A percentile compares a stretch with the other conserved stretches of the same genome.
phyloP scores from a whole-genome alignment of 2,113 vertebrate species.

The Chiloscyllium plagiosum region DNA sequence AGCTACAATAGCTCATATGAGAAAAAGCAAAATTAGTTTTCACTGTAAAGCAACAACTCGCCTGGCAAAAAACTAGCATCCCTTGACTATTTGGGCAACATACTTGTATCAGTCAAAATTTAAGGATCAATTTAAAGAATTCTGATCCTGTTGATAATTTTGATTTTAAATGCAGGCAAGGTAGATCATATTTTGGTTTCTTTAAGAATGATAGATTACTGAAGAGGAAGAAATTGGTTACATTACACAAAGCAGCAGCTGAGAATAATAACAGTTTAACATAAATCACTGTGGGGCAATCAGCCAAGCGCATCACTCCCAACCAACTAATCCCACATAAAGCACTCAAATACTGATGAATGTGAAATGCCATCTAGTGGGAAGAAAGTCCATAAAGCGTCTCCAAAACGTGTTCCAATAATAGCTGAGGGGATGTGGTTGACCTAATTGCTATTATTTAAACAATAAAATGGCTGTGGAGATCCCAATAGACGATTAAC shows the following conservation, averaged over 20 bases:
- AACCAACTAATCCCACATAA: background rate
- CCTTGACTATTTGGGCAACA: background rate
- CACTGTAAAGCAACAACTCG: slow-evolving; percentile 87
- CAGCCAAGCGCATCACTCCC: background rate
- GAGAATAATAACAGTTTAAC: slow-evolving; percentile 28
- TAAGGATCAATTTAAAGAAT: slow-evolving; percentile 6
- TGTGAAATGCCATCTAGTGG: slow-evolving; percentile 17
- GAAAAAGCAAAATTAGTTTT: slow-evolving; percentile 94
- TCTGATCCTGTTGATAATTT: background rate
- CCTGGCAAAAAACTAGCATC: slow-evolving; percentile 51
- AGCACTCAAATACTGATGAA: background rate
- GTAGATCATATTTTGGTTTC: background rate
- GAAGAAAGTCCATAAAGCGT: slow-evolving; percentile 9
- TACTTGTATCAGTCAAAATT: background rate
- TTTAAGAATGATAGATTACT: slow-evolving; percentile 9
- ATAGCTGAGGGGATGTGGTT: background rate
- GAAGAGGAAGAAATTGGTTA: background rate
- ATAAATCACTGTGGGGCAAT: slow-evolving; percentile 24
- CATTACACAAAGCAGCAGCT: slow-evolving; percentile 3
- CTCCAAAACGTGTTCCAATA: background rate
- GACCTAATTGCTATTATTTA: background rate
- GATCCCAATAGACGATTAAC: background rate
- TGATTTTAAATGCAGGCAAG: background rate
- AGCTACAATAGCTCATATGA: slow-evolving; percentile 92
- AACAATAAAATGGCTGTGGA: background rate